These are phyloP conservation scores for Cydia strobilella DNA, from an alignment of 1,140 invertebrate species.

Conservation along the genomic window DNA sequence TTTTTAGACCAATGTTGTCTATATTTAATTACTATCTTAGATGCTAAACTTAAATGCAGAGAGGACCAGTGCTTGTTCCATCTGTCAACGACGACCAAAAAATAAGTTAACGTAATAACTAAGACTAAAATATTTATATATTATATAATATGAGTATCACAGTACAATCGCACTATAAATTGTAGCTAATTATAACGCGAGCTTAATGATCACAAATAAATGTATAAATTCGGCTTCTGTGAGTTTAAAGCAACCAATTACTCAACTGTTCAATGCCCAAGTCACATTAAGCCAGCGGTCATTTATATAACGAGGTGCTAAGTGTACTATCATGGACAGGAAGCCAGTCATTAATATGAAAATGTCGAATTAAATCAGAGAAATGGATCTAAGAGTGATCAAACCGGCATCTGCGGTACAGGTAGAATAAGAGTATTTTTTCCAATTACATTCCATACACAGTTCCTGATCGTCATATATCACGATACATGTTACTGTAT, in stretches of 20 bases:
- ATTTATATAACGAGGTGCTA: conserved; percentile 32
- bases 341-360: conserved; percentile 29
- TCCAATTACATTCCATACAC: not conserved
- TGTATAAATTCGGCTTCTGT: conserved; percentile 18
- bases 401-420: conserved; percentile 6
- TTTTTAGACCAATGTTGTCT: too few species aligned
- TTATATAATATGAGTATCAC: not conserved
- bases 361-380: conserved; percentile 32
- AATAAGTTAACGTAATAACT: not conserved
- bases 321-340: conserved; percentile 14
- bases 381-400: conserved; percentile 24
- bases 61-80: too few species aligned
- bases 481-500: not conserved
- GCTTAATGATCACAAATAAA: conserved; percentile 13
- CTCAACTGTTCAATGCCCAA: conserved; percentile 21
- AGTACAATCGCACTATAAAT: not conserved
- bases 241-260: conserved; percentile 14
- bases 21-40: too few species aligned
- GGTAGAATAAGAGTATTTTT: conserved; percentile 3
- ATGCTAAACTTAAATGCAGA: too few species aligned
- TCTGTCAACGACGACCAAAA: not conserved
- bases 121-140: not conserved
- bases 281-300: conserved; percentile 20
- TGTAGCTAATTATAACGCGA: not conserved
- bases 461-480: not conserved